A percentile compares a stretch with the other conserved stretches of the same genome.
Evolutionary conservation across 2,113 vertebrate species (phyloP).

Genomic region (Chamaea fasciata): DNA sequence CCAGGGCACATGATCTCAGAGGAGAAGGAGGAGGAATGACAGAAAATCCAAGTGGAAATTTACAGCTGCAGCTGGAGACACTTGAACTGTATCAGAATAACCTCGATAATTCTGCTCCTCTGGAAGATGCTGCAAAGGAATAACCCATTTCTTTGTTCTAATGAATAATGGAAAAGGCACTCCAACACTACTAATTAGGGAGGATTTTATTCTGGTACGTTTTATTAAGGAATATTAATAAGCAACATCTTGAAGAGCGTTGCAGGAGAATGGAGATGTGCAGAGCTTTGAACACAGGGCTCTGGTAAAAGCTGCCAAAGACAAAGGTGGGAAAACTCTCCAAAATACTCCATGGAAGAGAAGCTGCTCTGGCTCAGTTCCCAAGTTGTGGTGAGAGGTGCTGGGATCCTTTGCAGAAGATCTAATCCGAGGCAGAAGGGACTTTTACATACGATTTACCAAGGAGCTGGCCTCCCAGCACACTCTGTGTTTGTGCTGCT

Average conservation of each 20-base stretch:
- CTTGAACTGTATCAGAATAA: conserved; percentile 22
- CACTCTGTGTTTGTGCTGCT: not conserved
- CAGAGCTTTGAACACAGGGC: not conserved
- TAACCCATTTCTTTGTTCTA: conserved; percentile 11
- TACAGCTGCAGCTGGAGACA: conserved; percentile 40
- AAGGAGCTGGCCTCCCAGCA: not conserved
- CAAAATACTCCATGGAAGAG: not conserved
- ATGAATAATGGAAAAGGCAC: conserved; percentile 60
- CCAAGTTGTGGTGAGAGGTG: not conserved
- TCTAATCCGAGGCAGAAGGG: not conserved
- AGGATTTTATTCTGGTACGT: conserved; percentile 27
- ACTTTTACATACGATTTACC: not conserved
- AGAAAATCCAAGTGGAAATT: conserved; percentile 40
- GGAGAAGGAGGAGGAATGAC: not conserved
- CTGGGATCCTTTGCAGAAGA: not conserved
- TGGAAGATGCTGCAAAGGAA: conserved; percentile 21
- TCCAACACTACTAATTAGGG: conserved; percentile 35
- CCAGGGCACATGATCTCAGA: not conserved
- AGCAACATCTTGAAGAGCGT: not conserved
- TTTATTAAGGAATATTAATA: conserved; percentile 51
- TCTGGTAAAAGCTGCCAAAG: not conserved
- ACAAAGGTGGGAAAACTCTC: not conserved
- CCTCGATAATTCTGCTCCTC: conserved; percentile 5
- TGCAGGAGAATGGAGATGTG: not conserved
- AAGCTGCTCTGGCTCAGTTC: not conserved